Evolutionary conservation across 2,888 invertebrate genomes (phyloP), one percentile per base, ranked within the genome.

Genomic region (Mycogona germanica): DNA sequence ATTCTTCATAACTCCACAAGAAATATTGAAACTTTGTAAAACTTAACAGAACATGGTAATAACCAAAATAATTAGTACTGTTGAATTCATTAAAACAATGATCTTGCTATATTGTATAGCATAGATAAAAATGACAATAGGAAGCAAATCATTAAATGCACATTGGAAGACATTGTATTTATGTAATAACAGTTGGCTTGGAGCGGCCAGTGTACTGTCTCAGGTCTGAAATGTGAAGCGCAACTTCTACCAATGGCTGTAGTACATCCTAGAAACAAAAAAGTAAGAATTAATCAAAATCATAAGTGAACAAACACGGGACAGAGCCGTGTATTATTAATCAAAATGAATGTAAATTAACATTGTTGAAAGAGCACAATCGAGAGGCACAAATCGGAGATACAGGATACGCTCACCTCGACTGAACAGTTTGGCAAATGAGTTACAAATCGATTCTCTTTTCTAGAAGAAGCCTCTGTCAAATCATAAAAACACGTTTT

Each of bases 131-230:
- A n/a, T 7, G 17, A 19, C 21, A 38, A 12, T 5, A 12, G 40
- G 40, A 38, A 19, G 40, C 21, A 38, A 38, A 38, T 12, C 12
- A 7, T 12, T 21, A 38, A 38, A 21, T 21, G 21, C 35, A 35
- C 40, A 38, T 21, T 21, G 21, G 6, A 23, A 44, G 25, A 26
- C n/a, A 21, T 21, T 19, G 17, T 21, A 9, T 23, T 64, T 60
- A 71, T 48, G 98, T 98, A 68, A 98, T 96, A 60, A 98, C 97
- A 47, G 96, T 97, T 54, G 98, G 98, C 23, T 81, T 80, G 60
- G 82, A 79, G 45, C 96, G 79, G 5, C 93, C 93, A 2, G 96
- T 96, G 69, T 83, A 84, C 63, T 84, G 77, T 60, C 77, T 75
- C 53, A 98, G 76, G 65, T 86, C 78, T 0, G 92, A 85, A 40